These are phyloP conservation scores for Xyrichtys novacula DNA, from an alignment of 2,797 vertebrate genomes.

Conservation along the genomic window DNA sequence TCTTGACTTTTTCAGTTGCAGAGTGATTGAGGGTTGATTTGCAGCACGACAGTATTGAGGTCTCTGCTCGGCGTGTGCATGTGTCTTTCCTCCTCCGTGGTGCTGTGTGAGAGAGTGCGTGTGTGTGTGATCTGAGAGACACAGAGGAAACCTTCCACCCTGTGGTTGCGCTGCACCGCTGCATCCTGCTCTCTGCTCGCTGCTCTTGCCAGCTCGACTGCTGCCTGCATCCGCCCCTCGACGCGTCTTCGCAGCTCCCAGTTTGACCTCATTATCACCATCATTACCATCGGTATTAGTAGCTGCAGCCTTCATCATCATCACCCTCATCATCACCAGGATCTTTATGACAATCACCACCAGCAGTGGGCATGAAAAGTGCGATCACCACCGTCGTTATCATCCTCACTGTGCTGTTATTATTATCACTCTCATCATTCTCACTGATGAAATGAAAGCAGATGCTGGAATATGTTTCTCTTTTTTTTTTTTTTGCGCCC, in stretches of 20 bases:
- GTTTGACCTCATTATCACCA: constrained; percentile 71
- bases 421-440: constrained; percentile 39
- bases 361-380: constrained; percentile 31
- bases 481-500: constrained; percentile 12
- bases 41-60: background rate
- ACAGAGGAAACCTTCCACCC: constrained; percentile 77
- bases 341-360: constrained; percentile 40
- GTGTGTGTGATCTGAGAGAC: constrained; percentile 47
- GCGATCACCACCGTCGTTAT: constrained; percentile 36
- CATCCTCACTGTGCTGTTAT: constrained; percentile 46
- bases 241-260: constrained; percentile 45
- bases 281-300: constrained; percentile 52
- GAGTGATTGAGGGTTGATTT: constrained; percentile 36
- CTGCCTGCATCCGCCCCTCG: constrained; percentile 60
- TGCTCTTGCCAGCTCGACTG: constrained; percentile 58
- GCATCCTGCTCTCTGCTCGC: constrained; percentile 61
- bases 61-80: constrained; percentile 3
- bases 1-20: constrained; percentile 19
- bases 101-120: background rate
- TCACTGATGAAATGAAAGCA: constrained; percentile 50
- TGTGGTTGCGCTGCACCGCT: constrained; percentile 76
- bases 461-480: constrained; percentile 38
- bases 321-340: constrained; percentile 24
- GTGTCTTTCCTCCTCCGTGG: background rate
- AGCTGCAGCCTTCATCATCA: constrained; percentile 36